Evolutionary conservation across 2,888 invertebrate species (phyloP).

Genomic region (Pristionchus maxplancki): DNA sequence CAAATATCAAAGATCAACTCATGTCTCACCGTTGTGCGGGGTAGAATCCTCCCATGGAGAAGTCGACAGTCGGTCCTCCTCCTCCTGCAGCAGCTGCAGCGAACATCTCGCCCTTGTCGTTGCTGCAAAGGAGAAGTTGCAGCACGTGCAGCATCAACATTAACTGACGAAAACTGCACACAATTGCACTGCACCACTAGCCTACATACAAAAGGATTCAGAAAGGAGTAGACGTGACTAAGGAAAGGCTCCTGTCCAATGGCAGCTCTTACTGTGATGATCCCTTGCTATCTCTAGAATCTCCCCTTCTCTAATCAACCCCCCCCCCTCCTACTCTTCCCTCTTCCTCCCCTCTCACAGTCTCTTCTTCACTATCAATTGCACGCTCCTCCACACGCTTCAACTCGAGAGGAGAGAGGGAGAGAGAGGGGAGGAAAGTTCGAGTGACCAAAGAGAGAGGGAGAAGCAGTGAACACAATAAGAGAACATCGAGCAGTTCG

Average conservation of each 20-base stretch:
- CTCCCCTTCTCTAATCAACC: not conserved
- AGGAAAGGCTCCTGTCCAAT: not conserved
- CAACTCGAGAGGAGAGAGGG: not conserved
- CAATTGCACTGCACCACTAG: not conserved
- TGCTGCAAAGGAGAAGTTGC: conserved; percentile 11
- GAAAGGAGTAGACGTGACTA: not conserved
- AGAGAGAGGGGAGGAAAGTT: not conserved
- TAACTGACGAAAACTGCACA: not conserved
- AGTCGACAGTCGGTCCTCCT: conserved; percentile 20
- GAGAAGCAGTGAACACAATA: conserved; percentile 10
- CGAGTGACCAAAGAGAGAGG: conserved; percentile 14
- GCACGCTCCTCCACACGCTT: conserved; percentile 19
- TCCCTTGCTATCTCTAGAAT: conserved; percentile 26
- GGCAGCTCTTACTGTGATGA: conserved; percentile 12
- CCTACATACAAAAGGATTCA: not conserved
- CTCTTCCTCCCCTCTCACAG: not conserved
- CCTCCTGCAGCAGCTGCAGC: conserved; percentile 22
- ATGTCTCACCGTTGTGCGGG: not conserved
- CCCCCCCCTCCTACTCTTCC: not conserved
- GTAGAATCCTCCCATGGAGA: conserved; percentile 41
- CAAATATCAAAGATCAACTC: not conserved
- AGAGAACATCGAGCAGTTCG: not conserved
- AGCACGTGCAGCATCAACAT: not conserved
- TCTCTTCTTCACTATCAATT: conserved; percentile 36
- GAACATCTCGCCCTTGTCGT: conserved; percentile 45